These are phyloP conservation scores for Misgurnus anguillicaudatus DNA, from an alignment of 2,113 vertebrate genomes.

Conservation along the genomic window DNA sequence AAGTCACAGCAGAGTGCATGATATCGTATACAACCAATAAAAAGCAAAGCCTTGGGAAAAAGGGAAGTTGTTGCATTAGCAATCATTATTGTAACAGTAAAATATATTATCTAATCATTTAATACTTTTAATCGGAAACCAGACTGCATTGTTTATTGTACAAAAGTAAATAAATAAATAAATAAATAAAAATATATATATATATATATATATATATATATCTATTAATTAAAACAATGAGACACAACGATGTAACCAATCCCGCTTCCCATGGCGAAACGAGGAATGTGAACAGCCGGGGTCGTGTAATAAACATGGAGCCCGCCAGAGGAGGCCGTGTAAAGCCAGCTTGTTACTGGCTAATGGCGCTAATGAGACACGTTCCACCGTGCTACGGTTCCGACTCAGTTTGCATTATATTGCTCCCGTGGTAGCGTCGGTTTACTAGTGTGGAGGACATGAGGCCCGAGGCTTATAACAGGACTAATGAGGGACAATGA, in stretches of 20 bases:
- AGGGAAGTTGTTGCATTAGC: conserved; percentile 11
- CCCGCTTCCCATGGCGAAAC: conserved; percentile 66
- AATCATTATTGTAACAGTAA: neutral
- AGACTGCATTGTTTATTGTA: too few relatives aligned
- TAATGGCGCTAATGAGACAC: conserved; percentile 32
- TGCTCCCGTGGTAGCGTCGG: conserved; percentile 57
- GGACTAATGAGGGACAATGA: conserved; percentile 65
- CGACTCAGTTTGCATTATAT: conserved; percentile 20
- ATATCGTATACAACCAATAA: neutral
- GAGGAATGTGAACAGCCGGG: conserved; percentile 71
- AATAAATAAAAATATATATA: too few relatives aligned
- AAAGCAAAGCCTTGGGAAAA: neutral
- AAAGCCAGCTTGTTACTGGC: conserved; percentile 72
- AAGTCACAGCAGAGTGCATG: conserved; percentile 4
- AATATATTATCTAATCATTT: too few relatives aligned
- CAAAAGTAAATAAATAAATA: too few relatives aligned
- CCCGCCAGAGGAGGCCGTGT: conserved; percentile 62
- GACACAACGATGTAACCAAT: conserved; percentile 63
- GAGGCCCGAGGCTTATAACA: conserved; percentile 57
- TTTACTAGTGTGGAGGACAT: conserved; percentile 60
- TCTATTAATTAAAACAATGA: conserved; percentile 61
- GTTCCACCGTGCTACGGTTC: neutral
- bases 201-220: too few relatives aligned
- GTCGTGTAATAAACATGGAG: conserved; percentile 68
- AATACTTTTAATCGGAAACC: neutral